Base-by-base conservation (phyloP, 2,113 vertebrate genomes). In the Terrapene triunguis region DNA sequence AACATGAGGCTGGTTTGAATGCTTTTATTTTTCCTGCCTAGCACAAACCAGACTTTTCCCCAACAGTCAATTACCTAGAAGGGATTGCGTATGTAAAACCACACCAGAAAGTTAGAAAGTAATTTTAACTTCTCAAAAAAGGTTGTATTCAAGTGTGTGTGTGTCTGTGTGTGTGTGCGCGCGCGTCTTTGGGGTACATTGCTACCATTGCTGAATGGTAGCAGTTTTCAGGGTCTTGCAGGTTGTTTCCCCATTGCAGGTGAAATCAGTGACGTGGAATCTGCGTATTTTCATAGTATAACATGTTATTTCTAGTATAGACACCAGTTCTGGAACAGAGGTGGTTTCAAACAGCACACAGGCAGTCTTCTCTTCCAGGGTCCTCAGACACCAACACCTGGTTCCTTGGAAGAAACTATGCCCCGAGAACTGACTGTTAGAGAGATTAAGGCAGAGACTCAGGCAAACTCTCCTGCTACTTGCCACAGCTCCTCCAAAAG, bases 21-120 rank as follows among this genome's bases (percentile, higher is more conserved):
- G 90, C 89, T 59, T 94, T 88, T 22, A 79, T 95, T 97, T 97
- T 95, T 95, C 92, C 95, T 97, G 94, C 92, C 94, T 93, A 53
- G 55, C 93, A 92, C 82, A 96, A 93, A 89, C 95, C 96, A 97
- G 92, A 47, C 89, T 96, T 87, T 85, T 87, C 92, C 94, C 88
- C 95, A 94, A 88, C 88, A 76, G 42, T 38, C 96, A 97, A 95
- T 96, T 97, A 96, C 47, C 89, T 12, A 1, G 65, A 88, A 95
- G 86, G 92, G 82, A 96, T 88, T 94, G 92, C 4, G 42, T 89
- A 94, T 96, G 94, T 89, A 48, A 96, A 97, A 97, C 96, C 96
- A 97, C 97, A 97, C 88, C 92, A 97, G 54, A 91, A 96, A 85
- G 50, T 50, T 5, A 79, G 88, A 87, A 85, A 69, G 50, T 80